phyloP scores from a whole-genome alignment of 2,113 vertebrate species.

The Seriola rivoliana region DNA sequence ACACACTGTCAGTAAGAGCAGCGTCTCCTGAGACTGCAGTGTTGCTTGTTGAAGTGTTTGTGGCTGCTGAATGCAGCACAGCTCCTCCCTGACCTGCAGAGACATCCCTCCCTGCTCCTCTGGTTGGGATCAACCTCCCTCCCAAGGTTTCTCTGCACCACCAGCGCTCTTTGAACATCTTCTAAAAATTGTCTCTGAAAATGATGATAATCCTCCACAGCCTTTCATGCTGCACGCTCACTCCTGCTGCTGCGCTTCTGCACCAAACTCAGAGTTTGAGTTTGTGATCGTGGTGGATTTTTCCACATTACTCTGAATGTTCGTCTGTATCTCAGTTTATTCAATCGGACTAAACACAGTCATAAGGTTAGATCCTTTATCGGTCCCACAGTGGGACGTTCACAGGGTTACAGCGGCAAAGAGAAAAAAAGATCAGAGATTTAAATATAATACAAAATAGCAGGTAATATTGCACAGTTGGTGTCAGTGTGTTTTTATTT shows the following conservation, averaged over 20 bases:
- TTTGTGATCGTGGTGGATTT: too few relatives aligned
- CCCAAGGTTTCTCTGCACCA: constrained; percentile 8
- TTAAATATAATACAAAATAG: too few relatives aligned
- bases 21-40: constrained; percentile 10
- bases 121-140: background rate
- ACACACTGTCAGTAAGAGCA: constrained; percentile 14
- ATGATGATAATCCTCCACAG: background rate
- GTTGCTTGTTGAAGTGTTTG: background rate
- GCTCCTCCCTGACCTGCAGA: constrained; percentile 9
- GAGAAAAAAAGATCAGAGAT: too few relatives aligned
- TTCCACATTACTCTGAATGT: too few relatives aligned
- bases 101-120: background rate
- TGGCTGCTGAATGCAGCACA: constrained; percentile 1
- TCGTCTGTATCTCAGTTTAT: too few relatives aligned
- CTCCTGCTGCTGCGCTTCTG: background rate
- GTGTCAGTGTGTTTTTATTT: too few relatives aligned
- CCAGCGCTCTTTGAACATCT: background rate
- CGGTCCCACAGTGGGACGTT: too few relatives aligned
- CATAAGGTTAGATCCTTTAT: too few relatives aligned
- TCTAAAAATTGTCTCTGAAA: background rate
- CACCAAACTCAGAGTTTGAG: background rate
- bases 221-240: background rate
- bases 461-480: too few relatives aligned
- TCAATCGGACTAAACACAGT: too few relatives aligned
- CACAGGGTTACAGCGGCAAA: too few relatives aligned